These are phyloP conservation scores for Polyploca ridens DNA, from an alignment of 2,888 invertebrate species.

Conservation along the genomic window DNA sequence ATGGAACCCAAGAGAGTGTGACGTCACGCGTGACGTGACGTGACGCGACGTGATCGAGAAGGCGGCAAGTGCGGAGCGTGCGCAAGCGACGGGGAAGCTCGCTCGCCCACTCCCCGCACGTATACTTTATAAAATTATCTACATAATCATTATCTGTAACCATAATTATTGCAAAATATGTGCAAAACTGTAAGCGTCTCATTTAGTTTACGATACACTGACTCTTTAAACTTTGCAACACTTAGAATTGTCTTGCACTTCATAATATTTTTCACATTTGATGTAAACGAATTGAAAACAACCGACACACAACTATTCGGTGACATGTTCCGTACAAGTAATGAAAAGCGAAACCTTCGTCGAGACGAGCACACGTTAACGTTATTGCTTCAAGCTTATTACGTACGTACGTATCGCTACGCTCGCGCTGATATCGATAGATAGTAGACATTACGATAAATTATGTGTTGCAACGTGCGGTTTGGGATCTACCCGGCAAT, in stretches of 20 bases:
- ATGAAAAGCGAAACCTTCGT: slow-evolving; percentile 72
- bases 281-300: slow-evolving; percentile 74
- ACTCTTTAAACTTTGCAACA: slow-evolving; percentile 76
- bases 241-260: slow-evolving; percentile 74
- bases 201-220: slow-evolving; percentile 78
- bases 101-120: slow-evolving; percentile 56
- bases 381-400: slow-evolving; percentile 80
- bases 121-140: slow-evolving; percentile 64
- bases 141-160: slow-evolving; percentile 71
- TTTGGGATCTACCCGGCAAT: slow-evolving; percentile 78
- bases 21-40: slow-evolving; percentile 32
- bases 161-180: slow-evolving; percentile 81
- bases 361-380: slow-evolving; percentile 68
- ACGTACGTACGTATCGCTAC: slow-evolving; percentile 45
- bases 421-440: slow-evolving; percentile 57
- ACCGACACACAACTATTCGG: slow-evolving; percentile 78
- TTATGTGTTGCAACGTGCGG: slow-evolving; percentile 76
- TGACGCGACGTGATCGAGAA: slow-evolving; percentile 27
- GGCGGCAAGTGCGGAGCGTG: slow-evolving; percentile 43
- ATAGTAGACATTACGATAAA: slow-evolving; percentile 66
- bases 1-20: slow-evolving; percentile 20
- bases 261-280: slow-evolving; percentile 61
- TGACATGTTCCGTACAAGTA: slow-evolving; percentile 68
- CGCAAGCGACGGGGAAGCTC: slow-evolving; percentile 65
- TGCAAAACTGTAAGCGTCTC: slow-evolving; percentile 82